Conservation (phyloP, 2,797 vertebrate genomes). For the Neomorphus geoffroyi region DNA sequence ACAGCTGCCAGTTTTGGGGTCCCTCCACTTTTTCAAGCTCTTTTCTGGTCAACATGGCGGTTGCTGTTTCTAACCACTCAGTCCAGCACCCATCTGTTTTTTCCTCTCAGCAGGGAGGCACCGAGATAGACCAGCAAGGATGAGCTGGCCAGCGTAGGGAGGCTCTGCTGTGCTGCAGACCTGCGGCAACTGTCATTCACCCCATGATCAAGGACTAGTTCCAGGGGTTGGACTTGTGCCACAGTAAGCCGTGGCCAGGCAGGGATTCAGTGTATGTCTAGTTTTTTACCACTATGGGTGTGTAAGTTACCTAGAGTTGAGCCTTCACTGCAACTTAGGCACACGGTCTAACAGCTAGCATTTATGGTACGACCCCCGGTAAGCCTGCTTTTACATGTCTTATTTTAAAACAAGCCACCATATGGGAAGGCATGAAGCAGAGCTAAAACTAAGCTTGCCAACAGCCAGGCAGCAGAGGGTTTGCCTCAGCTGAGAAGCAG, state of each 20-base stretch:
- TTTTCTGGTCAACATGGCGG: neutral
- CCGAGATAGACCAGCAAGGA: neutral
- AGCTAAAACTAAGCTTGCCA: neutral
- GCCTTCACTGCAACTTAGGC: neutral
- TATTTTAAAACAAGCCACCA: constrained; percentile 18
- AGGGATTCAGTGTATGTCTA: neutral
- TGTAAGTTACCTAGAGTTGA: neutral
- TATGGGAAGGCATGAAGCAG: constrained; percentile 23
- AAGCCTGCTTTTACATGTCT: neutral
- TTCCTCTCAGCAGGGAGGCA: neutral
- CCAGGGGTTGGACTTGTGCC: neutral
- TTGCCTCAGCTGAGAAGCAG: neutral
- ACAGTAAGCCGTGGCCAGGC: neutral
- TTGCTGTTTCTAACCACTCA: neutral
- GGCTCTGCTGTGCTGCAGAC: neutral
- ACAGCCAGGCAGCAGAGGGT: neutral
- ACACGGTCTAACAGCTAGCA: neutral
- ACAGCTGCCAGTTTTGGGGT: neutral
- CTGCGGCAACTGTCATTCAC: neutral
- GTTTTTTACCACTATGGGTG: neutral
- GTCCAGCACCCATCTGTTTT: neutral
- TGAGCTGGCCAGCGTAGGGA: neutral
- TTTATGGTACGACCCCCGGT: neutral
- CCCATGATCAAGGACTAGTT: neutral
- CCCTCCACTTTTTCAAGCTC: neutral